Percentiles rank a stretch among this genome's conserved stretches.
These are phyloP conservation scores for Clanis bilineata DNA, from an alignment of 2,888 invertebrate species.

Conservation along the genomic window DNA sequence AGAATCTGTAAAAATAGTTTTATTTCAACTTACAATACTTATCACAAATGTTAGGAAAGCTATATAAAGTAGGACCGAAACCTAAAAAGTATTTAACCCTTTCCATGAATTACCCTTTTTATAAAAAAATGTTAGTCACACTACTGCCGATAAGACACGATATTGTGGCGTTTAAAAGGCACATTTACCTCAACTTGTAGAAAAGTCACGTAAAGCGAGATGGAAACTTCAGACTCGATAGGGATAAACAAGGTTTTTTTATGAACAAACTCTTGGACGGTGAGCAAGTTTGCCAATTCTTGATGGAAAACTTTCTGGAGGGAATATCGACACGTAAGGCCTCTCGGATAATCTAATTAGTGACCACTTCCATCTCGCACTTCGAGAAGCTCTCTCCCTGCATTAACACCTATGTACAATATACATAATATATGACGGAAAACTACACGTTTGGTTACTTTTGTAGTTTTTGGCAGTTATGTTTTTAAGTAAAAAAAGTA, in stretches of 20 bases:
- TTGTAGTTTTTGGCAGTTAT: too few species aligned
- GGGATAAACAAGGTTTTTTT: constrained; percentile 29
- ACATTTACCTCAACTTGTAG: constrained; percentile 10
- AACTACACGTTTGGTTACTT: background rate
- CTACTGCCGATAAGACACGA: background rate
- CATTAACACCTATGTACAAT: background rate
- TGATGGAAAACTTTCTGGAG: background rate
- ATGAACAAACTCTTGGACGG: constrained; percentile 19
- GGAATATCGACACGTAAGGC: background rate
- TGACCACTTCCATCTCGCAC: background rate
- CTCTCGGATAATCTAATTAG: constrained; percentile 1
- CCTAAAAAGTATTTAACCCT: background rate
- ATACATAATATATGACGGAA: background rate
- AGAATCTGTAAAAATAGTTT: too few species aligned
- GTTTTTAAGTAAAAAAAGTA: too few species aligned
- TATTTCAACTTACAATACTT: too few species aligned
- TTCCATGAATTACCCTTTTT: too few species aligned
- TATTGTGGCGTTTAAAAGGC: background rate
- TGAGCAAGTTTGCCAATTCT: background rate
- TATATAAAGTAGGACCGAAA: background rate
- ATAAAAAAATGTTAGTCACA: background rate
- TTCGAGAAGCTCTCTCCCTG: background rate
- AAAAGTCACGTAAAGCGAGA: constrained; percentile 28
- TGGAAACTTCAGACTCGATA: constrained; percentile 27
- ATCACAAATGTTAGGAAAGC: too few species aligned